Conservation (phyloP, 2,888 invertebrate genomes). For the Sarcophaga variegata region DNA sequence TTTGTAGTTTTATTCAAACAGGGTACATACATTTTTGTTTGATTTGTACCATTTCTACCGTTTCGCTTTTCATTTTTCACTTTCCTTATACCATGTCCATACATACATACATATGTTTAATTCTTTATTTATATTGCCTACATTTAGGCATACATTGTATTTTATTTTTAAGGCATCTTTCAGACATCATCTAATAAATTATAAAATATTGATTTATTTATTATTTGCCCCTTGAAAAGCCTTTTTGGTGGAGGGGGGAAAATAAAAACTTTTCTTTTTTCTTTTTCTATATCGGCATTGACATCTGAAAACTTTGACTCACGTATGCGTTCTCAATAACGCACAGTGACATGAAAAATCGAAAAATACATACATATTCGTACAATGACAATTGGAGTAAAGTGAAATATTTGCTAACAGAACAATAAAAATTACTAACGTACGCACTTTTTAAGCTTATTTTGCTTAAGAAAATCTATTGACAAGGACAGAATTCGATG, state of each 20-base stretch:
- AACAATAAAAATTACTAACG: constrained; percentile 52
- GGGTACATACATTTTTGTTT: too few relatives aligned
- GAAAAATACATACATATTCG: background rate
- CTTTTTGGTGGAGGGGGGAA: background rate
- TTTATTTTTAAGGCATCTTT: background rate
- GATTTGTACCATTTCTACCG: too few relatives aligned
- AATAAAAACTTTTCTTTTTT: constrained; percentile 7
- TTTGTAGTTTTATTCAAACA: background rate
- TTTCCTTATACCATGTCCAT: too few relatives aligned
- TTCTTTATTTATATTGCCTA: constrained; percentile 18
- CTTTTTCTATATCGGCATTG: constrained; percentile 32
- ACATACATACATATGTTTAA: too few relatives aligned
- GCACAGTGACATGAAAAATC: background rate
- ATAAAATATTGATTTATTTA: constrained; percentile 55
- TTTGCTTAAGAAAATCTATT: too few relatives aligned
- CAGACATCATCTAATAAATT: constrained; percentile 10
- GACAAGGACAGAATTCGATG: too few relatives aligned
- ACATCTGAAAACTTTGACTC: constrained; percentile 57
- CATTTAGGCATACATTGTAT: constrained; percentile 12
- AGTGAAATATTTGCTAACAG: background rate
- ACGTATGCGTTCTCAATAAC: constrained; percentile 62
- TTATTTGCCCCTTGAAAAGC: background rate
- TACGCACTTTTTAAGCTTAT: constrained; percentile 57
- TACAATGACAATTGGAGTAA: background rate
- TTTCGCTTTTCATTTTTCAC: too few relatives aligned